Percentiles rank a stretch among this genome's conserved stretches.
Evolutionary conservation across 2,888 invertebrate genomes (phyloP).

Genomic region (Morpho deidamia): DNA sequence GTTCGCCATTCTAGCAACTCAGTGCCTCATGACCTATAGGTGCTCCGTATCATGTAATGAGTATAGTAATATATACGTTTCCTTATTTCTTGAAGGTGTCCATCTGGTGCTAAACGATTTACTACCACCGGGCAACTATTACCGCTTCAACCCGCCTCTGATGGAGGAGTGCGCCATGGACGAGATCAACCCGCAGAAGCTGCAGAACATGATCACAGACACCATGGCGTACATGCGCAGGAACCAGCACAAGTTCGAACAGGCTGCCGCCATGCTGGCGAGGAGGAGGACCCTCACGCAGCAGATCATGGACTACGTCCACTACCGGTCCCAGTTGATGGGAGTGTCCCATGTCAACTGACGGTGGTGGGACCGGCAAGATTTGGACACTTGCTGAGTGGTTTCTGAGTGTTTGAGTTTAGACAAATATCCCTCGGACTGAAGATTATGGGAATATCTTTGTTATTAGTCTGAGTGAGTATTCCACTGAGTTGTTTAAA

Average conservation of each 20-base stretch:
- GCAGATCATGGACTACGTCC: constrained; percentile 38
- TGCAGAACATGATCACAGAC: constrained; percentile 85
- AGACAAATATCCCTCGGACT: too few species aligned
- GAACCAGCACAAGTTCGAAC: constrained; percentile 87
- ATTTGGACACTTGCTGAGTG: constrained; percentile 29
- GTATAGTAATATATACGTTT: too few species aligned
- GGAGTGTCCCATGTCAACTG: constrained; percentile 41
- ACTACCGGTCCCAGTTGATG: constrained; percentile 38
- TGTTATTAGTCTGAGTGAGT: background rate
- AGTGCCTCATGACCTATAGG: too few species aligned
- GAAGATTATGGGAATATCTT: background rate
- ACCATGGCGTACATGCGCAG: constrained; percentile 87
- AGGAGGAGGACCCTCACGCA: constrained; percentile 40
- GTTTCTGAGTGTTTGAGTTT: too few species aligned
- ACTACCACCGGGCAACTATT: constrained; percentile 85
- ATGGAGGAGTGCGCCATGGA: constrained; percentile 88
- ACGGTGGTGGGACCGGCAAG: constrained; percentile 31
- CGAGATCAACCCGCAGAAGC: constrained; percentile 85
- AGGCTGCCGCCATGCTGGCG: constrained; percentile 70
- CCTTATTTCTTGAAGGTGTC: constrained; percentile 76
- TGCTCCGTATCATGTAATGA: too few species aligned
- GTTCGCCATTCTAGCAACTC: too few species aligned
- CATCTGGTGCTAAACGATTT: constrained; percentile 87
- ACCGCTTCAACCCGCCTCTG: constrained; percentile 92
- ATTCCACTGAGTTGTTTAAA: too few species aligned